Evolutionary conservation across 2,113 vertebrate genomes (phyloP).

Genomic region (Brienomyrus longianalis): DNA sequence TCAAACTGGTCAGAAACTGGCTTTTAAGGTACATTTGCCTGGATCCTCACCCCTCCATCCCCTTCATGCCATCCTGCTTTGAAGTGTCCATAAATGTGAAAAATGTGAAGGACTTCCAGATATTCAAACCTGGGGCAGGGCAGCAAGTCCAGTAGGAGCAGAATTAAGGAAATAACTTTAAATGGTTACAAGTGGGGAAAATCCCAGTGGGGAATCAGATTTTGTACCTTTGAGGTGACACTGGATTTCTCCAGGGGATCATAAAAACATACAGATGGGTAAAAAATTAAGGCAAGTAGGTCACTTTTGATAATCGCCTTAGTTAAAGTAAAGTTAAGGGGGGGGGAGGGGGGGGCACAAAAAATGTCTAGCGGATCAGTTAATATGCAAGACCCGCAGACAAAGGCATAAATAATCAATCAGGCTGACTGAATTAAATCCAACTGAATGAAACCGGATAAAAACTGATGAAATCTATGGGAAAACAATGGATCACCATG

Average conservation of each 20-base stretch:
- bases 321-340: background rate
- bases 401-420: background rate
- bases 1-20: background rate
- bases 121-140: background rate
- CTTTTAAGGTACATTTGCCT: background rate
- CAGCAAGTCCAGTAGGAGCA: background rate
- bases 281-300: background rate
- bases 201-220: background rate
- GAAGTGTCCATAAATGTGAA: background rate
- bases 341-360: background rate
- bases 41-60: background rate
- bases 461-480: background rate
- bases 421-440: background rate
- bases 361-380: background rate
- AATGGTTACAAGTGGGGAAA: background rate
- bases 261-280: background rate
- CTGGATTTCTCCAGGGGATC: background rate
- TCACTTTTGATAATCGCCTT: background rate
- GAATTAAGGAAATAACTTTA: background rate
- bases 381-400: background rate
- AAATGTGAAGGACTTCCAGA: background rate
- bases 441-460: background rate
- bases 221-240: background rate
- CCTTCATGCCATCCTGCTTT: background rate
- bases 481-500: background rate